These are phyloP conservation scores for Cheilosia soror DNA, from an alignment of 2,888 invertebrate species.

Conservation along the genomic window DNA sequence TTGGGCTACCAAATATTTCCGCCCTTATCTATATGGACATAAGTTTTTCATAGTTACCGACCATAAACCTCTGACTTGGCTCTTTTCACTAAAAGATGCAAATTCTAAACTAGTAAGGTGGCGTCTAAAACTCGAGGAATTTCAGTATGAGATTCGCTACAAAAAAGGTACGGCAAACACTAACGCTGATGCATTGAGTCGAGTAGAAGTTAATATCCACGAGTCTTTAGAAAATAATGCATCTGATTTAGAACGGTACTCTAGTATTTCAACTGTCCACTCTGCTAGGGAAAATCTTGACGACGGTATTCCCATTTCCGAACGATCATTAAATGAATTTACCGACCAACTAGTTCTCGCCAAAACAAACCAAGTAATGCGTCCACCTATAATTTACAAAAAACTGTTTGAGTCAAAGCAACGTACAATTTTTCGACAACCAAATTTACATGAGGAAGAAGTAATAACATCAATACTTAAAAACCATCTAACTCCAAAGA, in stretches of 20 bases:
- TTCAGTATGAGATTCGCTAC: conserved; percentile 61
- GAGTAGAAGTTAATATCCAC: background rate
- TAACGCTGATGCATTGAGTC: conserved; percentile 71
- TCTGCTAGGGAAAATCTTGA: conserved; percentile 6
- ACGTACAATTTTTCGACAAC: background rate
- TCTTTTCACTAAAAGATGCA: conserved; percentile 14
- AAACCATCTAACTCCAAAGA: background rate
- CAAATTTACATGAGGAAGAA: background rate
- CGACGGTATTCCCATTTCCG: conserved; percentile 20
- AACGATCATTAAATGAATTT: conserved; percentile 14
- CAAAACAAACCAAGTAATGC: background rate
- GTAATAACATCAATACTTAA: background rate
- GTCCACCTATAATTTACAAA: background rate
- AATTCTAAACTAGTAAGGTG: conserved; percentile 38
- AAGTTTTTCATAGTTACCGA: conserved; percentile 79
- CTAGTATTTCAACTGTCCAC: conserved; percentile 1
- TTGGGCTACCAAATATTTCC: conserved; percentile 79
- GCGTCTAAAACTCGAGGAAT: conserved; percentile 54
- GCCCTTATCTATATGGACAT: conserved; percentile 80
- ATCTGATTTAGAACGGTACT: background rate
- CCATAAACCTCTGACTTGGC: conserved; percentile 79
- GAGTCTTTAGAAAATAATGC: background rate
- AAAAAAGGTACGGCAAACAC: conserved; percentile 71
- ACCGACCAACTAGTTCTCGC: background rate
- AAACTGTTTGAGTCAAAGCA: conserved; percentile 1